Base-by-base conservation (phyloP, 2,797 vertebrate species). In the Acropternis orthonyx region DNA sequence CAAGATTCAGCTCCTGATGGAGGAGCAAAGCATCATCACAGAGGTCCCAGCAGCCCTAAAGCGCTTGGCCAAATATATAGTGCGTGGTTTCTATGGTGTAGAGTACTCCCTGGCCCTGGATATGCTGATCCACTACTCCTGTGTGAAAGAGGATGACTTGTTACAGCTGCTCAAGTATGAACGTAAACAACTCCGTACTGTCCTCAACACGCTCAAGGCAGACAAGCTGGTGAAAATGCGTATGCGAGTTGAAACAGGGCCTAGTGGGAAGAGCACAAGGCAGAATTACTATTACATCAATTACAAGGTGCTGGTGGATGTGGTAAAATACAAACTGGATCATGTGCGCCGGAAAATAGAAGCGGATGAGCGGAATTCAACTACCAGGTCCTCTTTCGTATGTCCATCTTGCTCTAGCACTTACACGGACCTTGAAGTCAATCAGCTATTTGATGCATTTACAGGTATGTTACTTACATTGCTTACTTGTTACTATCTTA, bases 271-370 rank as follows among this genome's bases (percentile, higher is more conserved):
- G 68, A 97, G 95, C 86, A 97, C 46, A 0, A 95, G 96, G 54
- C 94, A 97, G 66, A 97, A 95, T 44, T 98, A 97, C 88, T 98
- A 98, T 13, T 97, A 98, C 61, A 97, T 98, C 69, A 97, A 97
- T 32, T 98, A 97, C 92, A 98, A 98, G 76, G 89, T 97, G 63
- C 88, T 98, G 43, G 97, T 98, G 74, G 93, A 98, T 43, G 96
- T 98, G 36, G 87, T 97, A 6, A 98, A 97, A 66, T 98, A 97
- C 66, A 97, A 97, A 88, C 92, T 98, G 78, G 97, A 98, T 51
- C 94, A 96, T 0, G 2, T 97, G 3, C 97, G 97, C 26, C 73
- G 66, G n/a, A 97, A 97, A 91, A 97, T 98, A 80, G 97, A 97
- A 76, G 95, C 92, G 0, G 95, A 97, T 20, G 97, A 97, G 63